These are phyloP conservation scores for Rhorus exstirpatorius DNA, from an alignment of 2,888 invertebrate genomes.

Conservation along the genomic window DNA sequence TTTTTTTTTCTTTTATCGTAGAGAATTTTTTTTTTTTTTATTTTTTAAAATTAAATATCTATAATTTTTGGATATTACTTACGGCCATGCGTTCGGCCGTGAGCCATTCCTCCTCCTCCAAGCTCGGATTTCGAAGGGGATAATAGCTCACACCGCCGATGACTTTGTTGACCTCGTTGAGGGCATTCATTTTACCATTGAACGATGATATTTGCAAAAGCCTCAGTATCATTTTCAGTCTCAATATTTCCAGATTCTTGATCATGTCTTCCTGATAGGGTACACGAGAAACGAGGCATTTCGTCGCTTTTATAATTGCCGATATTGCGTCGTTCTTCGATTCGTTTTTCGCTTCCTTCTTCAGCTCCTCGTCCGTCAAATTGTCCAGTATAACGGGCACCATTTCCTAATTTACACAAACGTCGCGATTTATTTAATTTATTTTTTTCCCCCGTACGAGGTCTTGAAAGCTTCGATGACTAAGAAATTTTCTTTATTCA, in stretches of 20 bases:
- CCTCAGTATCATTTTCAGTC: constrained; percentile 97
- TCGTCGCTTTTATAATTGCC: constrained; percentile 96
- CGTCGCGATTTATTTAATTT: neutral
- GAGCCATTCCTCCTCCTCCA: constrained; percentile 96
- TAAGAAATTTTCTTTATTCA: neutral
- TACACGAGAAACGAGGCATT: constrained; percentile 94
- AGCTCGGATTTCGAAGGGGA: constrained; percentile 91
- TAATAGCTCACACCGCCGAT: constrained; percentile 96
- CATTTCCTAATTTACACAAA: constrained; percentile 90
- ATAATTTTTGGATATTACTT: constrained; percentile 85
- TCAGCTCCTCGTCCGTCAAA: constrained; percentile 97
- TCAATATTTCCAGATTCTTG: constrained; percentile 95
- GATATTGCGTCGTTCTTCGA: constrained; percentile 98
- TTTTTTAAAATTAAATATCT: no score
- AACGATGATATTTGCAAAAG: constrained; percentile 98
- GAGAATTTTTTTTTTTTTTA: neutral
- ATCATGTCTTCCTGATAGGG: constrained; percentile 94
- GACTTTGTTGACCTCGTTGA: constrained; percentile 99
- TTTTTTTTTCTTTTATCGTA: neutral
- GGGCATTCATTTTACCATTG: constrained; percentile 99
- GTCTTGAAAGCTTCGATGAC: neutral
- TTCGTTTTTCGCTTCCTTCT: constrained; percentile 97
- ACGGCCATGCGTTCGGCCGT: constrained; percentile 98
- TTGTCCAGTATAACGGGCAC: constrained; percentile 96
- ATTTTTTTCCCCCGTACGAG: neutral